phyloP scores from a whole-genome alignment of 2,113 vertebrate species.

The Zosterops pallidus region DNA sequence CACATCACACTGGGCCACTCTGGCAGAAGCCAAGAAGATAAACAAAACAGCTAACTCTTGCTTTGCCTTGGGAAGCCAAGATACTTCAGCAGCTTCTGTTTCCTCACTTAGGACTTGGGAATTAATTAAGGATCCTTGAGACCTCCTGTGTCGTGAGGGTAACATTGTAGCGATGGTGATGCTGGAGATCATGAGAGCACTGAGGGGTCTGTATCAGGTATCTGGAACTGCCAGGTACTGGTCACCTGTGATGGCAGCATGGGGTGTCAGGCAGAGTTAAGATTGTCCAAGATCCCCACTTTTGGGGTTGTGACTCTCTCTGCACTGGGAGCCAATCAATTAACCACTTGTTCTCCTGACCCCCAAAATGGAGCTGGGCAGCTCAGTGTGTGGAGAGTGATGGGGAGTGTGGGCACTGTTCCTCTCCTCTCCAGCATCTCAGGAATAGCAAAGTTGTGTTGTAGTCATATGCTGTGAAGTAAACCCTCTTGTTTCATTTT shows the following conservation, averaged over 20 bases:
- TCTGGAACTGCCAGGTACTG: fast-evolving
- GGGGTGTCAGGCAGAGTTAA: background rate
- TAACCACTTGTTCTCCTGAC: background rate
- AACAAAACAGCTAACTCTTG: background rate
- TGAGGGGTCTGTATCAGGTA: fast-evolving
- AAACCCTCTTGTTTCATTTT: background rate
- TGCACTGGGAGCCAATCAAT: fast-evolving
- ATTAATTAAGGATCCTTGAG: background rate
- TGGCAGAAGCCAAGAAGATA: background rate
- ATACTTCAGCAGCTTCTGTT: background rate
- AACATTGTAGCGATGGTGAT: fast-evolving
- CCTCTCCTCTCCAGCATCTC: background rate
- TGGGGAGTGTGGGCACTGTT: fast-evolving
- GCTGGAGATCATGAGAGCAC: background rate
- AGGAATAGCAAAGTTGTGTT: background rate
- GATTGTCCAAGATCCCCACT: background rate
- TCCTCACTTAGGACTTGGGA: background rate
- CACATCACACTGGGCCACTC: background rate
- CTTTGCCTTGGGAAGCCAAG: background rate
- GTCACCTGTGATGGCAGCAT: fast-evolving
- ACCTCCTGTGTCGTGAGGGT: fast-evolving
- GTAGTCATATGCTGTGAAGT: background rate
- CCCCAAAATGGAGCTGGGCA: background rate
- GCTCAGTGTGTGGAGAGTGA: fast-evolving
- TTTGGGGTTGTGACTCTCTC: background rate